Percentiles rank a stretch among this genome's conserved stretches.
Evolutionary conservation across 1,140 invertebrate species (phyloP).

Genomic region (Neuroterus valhalla): DNA sequence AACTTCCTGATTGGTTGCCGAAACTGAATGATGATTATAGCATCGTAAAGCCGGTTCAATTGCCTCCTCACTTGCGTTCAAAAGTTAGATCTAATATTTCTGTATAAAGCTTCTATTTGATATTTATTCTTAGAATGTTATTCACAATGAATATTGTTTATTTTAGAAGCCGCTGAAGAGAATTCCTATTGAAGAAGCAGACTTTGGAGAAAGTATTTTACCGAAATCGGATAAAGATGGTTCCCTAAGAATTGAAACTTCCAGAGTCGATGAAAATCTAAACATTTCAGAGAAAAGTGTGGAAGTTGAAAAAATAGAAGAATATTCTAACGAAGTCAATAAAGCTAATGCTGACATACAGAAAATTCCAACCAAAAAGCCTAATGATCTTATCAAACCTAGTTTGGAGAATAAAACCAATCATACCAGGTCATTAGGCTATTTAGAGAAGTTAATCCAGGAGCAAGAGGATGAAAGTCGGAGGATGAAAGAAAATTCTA

Average conservation of each 20-base stretch:
- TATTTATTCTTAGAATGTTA: slow-evolving; percentile 17
- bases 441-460: slow-evolving; percentile 61
- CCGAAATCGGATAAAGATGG: slow-evolving; percentile 56
- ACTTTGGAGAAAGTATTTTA: slow-evolving; percentile 39
- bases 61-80: slow-evolving; percentile 79
- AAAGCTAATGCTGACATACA: too few relatives aligned
- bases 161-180: slow-evolving; percentile 75
- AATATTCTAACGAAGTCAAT: too few relatives aligned
- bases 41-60: slow-evolving; percentile 77
- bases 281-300: neutral
- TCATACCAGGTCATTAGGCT: too few relatives aligned
- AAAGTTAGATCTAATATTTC: slow-evolving; percentile 72
- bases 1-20: slow-evolving; percentile 67
- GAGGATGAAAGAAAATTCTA: slow-evolving; percentile 55
- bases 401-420: too few relatives aligned
- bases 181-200: slow-evolving; percentile 74
- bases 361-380: too few relatives aligned
- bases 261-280: too few relatives aligned
- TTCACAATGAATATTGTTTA: slow-evolving; percentile 39
- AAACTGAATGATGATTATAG: slow-evolving; percentile 72
- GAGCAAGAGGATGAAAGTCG: slow-evolving; percentile 45
- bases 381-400: too few relatives aligned
- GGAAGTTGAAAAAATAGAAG: too few relatives aligned
- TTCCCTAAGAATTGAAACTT: neutral
- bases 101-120: slow-evolving; percentile 36